Conservation (phyloP, 1,140 invertebrate genomes). For the Panulirus ornatus region DNA sequence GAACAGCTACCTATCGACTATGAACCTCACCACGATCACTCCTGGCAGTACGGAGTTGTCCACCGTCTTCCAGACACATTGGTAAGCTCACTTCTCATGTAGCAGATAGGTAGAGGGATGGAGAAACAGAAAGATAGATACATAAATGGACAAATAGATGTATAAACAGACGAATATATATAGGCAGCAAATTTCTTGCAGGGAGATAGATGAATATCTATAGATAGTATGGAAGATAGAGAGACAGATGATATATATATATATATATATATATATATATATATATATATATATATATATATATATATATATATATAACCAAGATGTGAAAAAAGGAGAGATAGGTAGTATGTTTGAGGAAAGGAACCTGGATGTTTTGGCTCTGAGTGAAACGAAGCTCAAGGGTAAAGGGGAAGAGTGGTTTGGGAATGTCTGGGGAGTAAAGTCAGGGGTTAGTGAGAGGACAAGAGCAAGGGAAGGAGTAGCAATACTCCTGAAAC, state of each 20-base stretch:
- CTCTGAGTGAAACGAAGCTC: too few relatives aligned
- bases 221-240: too few relatives aligned
- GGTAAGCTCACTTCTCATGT: not conserved
- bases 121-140: not conserved
- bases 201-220: not conserved
- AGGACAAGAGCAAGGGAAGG: too few relatives aligned
- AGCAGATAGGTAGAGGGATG: not conserved
- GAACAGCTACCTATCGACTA: not conserved
- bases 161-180: not conserved
- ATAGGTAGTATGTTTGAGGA: too few relatives aligned
- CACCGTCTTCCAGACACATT: not conserved
- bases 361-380: too few relatives aligned
- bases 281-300: not conserved
- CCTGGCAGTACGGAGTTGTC: not conserved
- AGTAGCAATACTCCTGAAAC: too few relatives aligned
- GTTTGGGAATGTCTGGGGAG: too few relatives aligned
- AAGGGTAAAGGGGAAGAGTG: too few relatives aligned
- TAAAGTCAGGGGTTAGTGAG: too few relatives aligned
- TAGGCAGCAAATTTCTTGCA: too few relatives aligned
- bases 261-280: not conserved
- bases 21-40: not conserved
- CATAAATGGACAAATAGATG: not conserved
- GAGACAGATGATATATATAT: too few relatives aligned
- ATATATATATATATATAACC: not conserved
- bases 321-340: too few relatives aligned